These are phyloP conservation scores for Nasua narica DNA, from an alignment of 2,797 vertebrate species.

Conservation along the genomic window DNA sequence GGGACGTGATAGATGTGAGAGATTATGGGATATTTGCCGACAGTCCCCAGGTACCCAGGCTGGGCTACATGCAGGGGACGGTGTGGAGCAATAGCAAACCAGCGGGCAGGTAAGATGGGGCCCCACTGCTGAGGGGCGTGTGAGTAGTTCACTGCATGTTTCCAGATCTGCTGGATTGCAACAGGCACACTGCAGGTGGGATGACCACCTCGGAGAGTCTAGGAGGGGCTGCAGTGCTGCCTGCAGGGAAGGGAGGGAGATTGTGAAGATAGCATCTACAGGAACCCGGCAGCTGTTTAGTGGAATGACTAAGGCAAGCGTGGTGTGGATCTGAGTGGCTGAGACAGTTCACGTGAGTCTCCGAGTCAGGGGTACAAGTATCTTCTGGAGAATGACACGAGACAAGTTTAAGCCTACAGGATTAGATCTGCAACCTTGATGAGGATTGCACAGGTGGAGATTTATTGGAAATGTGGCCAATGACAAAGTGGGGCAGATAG, in stretches of 20 bases:
- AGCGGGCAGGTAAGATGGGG: too few relatives aligned
- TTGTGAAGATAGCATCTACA: background rate
- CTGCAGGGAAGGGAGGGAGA: too few relatives aligned
- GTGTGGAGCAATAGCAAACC: background rate
- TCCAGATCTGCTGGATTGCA: background rate
- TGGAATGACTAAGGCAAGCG: background rate
- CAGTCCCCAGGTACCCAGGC: background rate
- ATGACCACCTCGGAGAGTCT: background rate
- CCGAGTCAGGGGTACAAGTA: background rate
- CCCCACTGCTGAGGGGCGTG: rapidly evolving
- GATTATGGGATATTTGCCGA: background rate
- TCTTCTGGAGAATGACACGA: background rate
- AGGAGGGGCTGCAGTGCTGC: background rate
- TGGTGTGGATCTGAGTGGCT: background rate
- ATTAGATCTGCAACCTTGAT: background rate
- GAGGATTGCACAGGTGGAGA: background rate
- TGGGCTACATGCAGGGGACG: rapidly evolving
- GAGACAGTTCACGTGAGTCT: background rate
- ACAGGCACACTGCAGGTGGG: background rate
- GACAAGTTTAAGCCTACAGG: background rate
- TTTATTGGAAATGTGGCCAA: background rate
- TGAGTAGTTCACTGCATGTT: rapidly evolving
- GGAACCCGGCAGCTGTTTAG: background rate
- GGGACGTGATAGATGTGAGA: background rate
- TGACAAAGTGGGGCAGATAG: background rate